These are phyloP conservation scores for Catalaphyllia jardinei DNA, from an alignment of 64 coral and sea anemone species.

Conservation along the genomic window DNA sequence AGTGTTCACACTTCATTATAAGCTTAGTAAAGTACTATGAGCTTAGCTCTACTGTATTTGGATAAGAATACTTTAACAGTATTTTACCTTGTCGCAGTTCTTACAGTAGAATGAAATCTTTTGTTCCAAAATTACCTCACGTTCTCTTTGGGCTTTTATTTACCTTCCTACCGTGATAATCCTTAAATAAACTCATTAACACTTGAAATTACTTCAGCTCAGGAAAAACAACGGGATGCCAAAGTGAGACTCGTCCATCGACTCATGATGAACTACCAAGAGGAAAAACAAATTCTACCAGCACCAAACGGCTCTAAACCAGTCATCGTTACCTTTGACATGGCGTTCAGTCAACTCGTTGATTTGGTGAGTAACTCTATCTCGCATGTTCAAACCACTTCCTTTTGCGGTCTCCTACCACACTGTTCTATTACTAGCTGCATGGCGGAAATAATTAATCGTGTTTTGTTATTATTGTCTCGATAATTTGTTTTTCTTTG, in stretches of 20 bases:
- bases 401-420: not conserved
- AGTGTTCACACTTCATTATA: no score
- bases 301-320: conserved; percentile 9
- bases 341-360: conserved; percentile 52
- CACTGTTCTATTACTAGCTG: not conserved
- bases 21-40: no score
- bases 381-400: not conserved
- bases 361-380: conserved; percentile 37
- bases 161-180: no score
- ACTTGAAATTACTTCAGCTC: not conserved
- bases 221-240: conserved; percentile 12
- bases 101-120: no score
- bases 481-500: not conserved
- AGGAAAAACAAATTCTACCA: conserved; percentile 44
- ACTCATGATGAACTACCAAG: conserved; percentile 29
- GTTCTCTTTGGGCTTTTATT: no score
- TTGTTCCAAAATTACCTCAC: no score
- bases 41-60: no score
- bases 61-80: no score
- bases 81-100: no score
- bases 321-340: conserved; percentile 46
- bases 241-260: conserved; percentile 16
- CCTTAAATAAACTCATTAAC: no score
- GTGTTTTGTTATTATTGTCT: not conserved
- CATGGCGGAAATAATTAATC: not conserved